A percentile compares a stretch with the other conserved stretches of the same genome.
phyloP scores from a whole-genome alignment of 2,888 invertebrate genomes.

The Leptinotarsa rubiginosa region DNA sequence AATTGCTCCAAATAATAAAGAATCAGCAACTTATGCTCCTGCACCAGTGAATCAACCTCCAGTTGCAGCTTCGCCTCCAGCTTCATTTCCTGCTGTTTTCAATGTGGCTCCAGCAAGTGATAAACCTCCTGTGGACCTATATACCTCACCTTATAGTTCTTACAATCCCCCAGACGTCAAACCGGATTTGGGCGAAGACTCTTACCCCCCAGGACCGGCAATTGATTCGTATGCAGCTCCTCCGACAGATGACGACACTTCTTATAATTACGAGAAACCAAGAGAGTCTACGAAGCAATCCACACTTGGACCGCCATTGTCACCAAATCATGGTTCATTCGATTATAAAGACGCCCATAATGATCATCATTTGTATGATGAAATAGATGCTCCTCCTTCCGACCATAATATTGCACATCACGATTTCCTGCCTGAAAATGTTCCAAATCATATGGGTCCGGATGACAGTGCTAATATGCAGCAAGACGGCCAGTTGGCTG shows the following conservation, averaged over 20 bases:
- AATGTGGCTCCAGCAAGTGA: slow-evolving; percentile 39
- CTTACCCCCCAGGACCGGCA: slow-evolving; percentile 9
- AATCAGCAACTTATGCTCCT: slow-evolving; percentile 30
- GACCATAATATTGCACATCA: slow-evolving; percentile 25
- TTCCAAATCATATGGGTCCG: slow-evolving; percentile 27
- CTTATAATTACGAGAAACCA: slow-evolving; percentile 31
- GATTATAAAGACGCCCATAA: slow-evolving; percentile 16
- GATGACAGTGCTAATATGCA: slow-evolving; percentile 19
- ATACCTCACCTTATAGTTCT: slow-evolving; percentile 59
- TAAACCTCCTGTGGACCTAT: slow-evolving; percentile 50
- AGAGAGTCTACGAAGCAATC: slow-evolving; percentile 28
- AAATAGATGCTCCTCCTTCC: slow-evolving; percentile 34
- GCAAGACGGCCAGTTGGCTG: background rate
- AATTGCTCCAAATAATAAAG: slow-evolving; percentile 27
- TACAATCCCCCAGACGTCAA: slow-evolving; percentile 57
- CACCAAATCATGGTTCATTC: slow-evolving; percentile 33
- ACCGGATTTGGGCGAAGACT: slow-evolving; percentile 39
- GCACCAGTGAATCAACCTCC: slow-evolving; percentile 23
- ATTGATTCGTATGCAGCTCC: slow-evolving; percentile 31
- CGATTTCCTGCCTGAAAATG: background rate
- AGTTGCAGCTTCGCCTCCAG: slow-evolving; percentile 24
- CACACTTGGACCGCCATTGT: slow-evolving; percentile 54
- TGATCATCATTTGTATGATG: slow-evolving; percentile 28
- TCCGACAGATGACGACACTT: slow-evolving; percentile 28
- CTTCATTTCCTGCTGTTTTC: slow-evolving; percentile 45